A percentile compares a stretch with the other conserved stretches of the same genome.
Evolutionary conservation across 2,888 invertebrate species (phyloP).

Genomic region (Alloscopus bannaensis): DNA sequence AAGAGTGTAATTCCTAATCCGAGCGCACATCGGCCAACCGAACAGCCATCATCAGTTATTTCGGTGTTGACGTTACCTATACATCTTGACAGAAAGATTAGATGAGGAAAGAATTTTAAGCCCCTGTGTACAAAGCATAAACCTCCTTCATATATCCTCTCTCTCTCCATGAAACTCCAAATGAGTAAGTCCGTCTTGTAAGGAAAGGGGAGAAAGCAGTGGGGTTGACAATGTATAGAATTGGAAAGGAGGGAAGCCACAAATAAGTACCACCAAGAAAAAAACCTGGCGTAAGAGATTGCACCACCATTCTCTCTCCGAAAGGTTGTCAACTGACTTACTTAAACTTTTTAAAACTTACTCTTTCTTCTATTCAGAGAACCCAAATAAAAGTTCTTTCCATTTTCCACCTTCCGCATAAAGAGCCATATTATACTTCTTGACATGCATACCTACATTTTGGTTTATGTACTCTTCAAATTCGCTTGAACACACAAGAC

Average conservation of each 20-base stretch:
- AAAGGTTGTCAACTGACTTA: constrained; percentile 54
- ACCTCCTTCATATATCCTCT: too few species aligned
- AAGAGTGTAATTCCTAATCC: too few species aligned
- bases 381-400: constrained; percentile 28
- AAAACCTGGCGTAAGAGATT: constrained; percentile 18
- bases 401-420: not conserved
- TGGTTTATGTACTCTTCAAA: too few species aligned
- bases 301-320: constrained; percentile 1
- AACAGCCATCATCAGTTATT: too few species aligned
- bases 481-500: too few species aligned
- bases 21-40: too few species aligned
- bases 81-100: too few species aligned
- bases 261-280: not conserved
- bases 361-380: constrained; percentile 31
- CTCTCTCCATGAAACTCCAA: too few species aligned
- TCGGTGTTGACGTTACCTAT: too few species aligned
- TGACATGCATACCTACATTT: not conserved
- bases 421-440: not conserved
- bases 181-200: constrained; percentile 13
- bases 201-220: constrained; percentile 16
- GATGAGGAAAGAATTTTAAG: too few species aligned
- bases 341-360: constrained; percentile 22
- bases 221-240: constrained; percentile 1
- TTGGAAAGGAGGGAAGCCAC: constrained; percentile 14
- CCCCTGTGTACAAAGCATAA: too few species aligned